Evolutionary conservation across 2,888 invertebrate genomes (phyloP), one percentile per base, ranked within the genome.

Genomic region (Busseola fusca): DNA sequence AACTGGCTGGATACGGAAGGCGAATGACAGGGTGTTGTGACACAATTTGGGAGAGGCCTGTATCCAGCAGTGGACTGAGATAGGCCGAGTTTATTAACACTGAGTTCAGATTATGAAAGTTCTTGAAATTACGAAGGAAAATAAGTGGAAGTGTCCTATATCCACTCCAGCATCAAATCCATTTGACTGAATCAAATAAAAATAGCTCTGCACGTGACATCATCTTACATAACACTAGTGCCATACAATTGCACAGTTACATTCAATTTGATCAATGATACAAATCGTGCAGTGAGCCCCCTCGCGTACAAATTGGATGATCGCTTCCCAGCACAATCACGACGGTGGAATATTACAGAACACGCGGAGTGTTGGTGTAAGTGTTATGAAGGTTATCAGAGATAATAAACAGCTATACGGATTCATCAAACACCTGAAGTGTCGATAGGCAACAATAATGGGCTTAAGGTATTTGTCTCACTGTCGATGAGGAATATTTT

Each of bases 241-340:
- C 42, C 63, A 69, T 27, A 76, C 72, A 75, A 76, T 73, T 65
- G 72, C 69, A 74, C 52, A 76, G 72, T 78, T 76, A 77, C 69
- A 74, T 81, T 77, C 77, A 78, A 79, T 81, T 76, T 77, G 73
- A 69, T 64, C 70, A 81, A 79, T 84, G 84, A 79, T 74, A 81
- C 69, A 76, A 72, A 84, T 73, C 72, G 69, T 76, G 67, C 75
- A 76, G 72, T 70, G 63, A 72, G 82, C 74, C 83, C 84, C 85
- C 84, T 69, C 78, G 64, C 70, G 50, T 45, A 64, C 78, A 76
- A 84, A 92, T 93, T 92, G 91, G 84, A 91, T 91, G 90, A 92
- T 87, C 82, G 88, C 76, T 91, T 92, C 92, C 92, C 85, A 87
- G 84, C 72, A 25, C 78, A 83, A 84, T 85, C 82, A 74, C 74